These are phyloP conservation scores for Ips nitidus DNA, from an alignment of 1,140 invertebrate genomes.

Conservation along the genomic window DNA sequence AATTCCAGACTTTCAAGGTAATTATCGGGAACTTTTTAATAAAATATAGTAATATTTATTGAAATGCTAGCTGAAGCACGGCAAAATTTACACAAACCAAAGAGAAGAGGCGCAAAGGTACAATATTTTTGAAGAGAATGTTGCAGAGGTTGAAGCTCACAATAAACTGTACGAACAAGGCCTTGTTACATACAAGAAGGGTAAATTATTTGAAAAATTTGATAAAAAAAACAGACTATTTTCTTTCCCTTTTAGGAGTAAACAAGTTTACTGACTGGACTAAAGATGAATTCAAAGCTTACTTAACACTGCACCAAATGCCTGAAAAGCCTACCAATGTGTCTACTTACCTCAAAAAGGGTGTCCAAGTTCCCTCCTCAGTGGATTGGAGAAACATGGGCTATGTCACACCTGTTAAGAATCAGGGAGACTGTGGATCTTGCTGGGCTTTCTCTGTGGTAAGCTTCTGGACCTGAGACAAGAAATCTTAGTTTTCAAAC, in stretches of 20 bases:
- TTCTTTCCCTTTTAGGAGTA: constrained; percentile 44
- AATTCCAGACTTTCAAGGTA: too few relatives aligned
- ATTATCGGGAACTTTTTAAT: background rate
- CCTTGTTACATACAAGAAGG: constrained; percentile 59
- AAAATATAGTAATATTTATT: background rate
- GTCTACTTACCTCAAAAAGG: constrained; percentile 1
- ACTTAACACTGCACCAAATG: background rate
- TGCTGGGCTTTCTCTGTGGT: constrained; percentile 34
- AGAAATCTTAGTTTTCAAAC: too few relatives aligned
- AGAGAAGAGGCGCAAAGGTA: constrained; percentile 14
- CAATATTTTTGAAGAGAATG: constrained; percentile 81
- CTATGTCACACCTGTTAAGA: constrained; percentile 23
- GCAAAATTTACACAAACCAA: constrained; percentile 64
- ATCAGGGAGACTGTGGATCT: constrained; percentile 29
- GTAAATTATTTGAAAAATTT: background rate
- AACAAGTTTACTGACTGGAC: constrained; percentile 86
- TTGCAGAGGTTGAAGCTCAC: constrained; percentile 78
- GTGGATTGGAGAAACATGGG: constrained; percentile 31
- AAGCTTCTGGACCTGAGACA: constrained; percentile 5
- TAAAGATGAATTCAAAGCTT: constrained; percentile 71
- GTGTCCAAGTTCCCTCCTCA: constrained; percentile 6
- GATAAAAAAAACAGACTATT: too few relatives aligned
- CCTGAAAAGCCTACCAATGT: background rate
- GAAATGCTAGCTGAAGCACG: constrained; percentile 1
- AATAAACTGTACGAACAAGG: constrained; percentile 72